Conservation (phyloP, 2,797 vertebrate genomes). For the Siniperca scherzeri region DNA sequence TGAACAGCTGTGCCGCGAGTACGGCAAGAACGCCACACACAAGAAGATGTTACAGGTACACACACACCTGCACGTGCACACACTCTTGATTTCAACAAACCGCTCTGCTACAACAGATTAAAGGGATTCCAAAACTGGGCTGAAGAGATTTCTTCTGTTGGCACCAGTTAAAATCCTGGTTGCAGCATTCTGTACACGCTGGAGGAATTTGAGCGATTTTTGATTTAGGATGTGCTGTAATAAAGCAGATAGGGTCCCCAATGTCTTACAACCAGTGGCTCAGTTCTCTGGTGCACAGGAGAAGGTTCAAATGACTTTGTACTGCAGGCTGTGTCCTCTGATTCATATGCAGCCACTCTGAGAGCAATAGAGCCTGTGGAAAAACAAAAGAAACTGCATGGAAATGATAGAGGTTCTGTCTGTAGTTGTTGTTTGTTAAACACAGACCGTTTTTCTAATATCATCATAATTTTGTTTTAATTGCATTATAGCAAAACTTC, state of each 20-base stretch:
- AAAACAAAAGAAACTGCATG: background rate
- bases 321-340: constrained; percentile 22
- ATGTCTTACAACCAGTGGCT: background rate
- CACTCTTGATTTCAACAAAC: constrained; percentile 16
- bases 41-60: constrained; percentile 97
- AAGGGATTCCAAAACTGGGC: constrained; percentile 7
- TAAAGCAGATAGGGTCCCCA: constrained; percentile 2
- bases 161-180: constrained; percentile 25
- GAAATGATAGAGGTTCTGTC: background rate
- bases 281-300: background rate
- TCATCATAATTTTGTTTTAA: background rate
- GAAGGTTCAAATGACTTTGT: background rate
- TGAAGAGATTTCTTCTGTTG: constrained; percentile 39
- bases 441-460: background rate
- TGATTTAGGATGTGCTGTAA: constrained; percentile 15
- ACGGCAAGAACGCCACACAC: constrained; percentile 94
- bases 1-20: constrained; percentile 94
- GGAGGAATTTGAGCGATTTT: constrained; percentile 8
- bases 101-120: constrained; percentile 25
- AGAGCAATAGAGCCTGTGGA: constrained; percentile 9
- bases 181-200: background rate
- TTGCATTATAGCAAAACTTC: background rate
- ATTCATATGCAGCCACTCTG: constrained; percentile 13
- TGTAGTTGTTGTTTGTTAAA: background rate
- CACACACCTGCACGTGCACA: constrained; percentile 1